Conservation (phyloP, 2,797 vertebrate species). For the Catamblyrhynchus diadema region DNA sequence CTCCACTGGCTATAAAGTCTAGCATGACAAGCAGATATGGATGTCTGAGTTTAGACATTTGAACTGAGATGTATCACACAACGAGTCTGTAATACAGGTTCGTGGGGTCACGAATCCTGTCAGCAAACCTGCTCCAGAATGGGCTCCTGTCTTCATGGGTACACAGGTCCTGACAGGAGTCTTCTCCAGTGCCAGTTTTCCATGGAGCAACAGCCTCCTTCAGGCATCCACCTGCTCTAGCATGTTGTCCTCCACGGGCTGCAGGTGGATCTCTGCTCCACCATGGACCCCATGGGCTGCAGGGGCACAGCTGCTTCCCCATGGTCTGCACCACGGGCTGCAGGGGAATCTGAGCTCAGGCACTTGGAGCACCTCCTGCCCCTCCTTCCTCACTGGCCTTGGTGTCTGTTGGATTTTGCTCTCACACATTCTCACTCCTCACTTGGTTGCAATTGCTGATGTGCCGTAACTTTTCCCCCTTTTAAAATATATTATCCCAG, state of each 20-base stretch:
- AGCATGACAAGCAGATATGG: not conserved
- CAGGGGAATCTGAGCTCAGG: not conserved
- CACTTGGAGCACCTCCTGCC: not conserved
- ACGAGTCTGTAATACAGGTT: not conserved
- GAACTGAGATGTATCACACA: not conserved
- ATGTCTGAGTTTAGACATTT: not conserved
- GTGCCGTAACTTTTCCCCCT: not conserved
- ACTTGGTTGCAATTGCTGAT: not conserved
- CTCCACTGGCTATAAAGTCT: not conserved
- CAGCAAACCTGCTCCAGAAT: not conserved
- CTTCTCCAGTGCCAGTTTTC: not conserved
- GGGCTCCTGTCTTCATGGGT: not conserved
- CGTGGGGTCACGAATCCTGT: not conserved
- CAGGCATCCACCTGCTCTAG: not conserved
- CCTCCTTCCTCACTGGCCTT: not conserved
- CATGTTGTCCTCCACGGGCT: rapidly evolving
- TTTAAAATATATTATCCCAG: not conserved
- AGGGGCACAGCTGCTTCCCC: not conserved
- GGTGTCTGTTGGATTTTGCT: not conserved
- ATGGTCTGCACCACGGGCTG: rapidly evolving
- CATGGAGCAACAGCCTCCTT: not conserved
- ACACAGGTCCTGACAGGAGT: not conserved
- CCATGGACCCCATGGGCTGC: not conserved
- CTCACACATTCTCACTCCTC: not conserved
- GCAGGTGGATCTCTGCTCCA: not conserved